Evolutionary conservation across 2,113 vertebrate species (phyloP).

Genomic region (Choloepus hoffmanni): DNA sequence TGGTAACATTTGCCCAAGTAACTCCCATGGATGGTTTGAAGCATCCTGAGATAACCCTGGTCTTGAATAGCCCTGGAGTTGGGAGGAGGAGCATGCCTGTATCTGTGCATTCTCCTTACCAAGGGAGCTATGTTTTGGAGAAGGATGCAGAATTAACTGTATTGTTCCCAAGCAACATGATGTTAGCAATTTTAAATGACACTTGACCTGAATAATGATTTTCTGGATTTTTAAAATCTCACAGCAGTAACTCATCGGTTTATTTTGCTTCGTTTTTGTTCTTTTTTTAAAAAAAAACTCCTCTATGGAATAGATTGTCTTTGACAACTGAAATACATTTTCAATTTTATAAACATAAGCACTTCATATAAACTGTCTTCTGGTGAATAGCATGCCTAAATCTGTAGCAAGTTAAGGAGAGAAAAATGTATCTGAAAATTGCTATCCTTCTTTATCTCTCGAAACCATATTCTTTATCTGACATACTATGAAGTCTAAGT

Average conservation of each 20-base stretch:
- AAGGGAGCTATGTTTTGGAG: conserved; percentile 42
- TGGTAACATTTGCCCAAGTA: conserved; percentile 70
- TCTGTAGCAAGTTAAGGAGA: conserved; percentile 38
- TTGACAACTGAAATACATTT: conserved; percentile 68
- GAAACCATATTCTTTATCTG: conserved; percentile 53
- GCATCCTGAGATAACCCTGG: conserved; percentile 60
- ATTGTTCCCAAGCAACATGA: conserved; percentile 1
- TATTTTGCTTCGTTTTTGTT: not conserved
- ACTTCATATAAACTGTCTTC: conserved; percentile 9
- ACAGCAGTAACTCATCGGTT: conserved; percentile 45
- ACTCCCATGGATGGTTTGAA: conserved; percentile 63
- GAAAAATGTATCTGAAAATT: conserved; percentile 54
- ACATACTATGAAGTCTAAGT: conserved; percentile 42
- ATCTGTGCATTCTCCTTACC: not conserved
- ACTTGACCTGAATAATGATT: conserved; percentile 65
- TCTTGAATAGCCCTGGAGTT: conserved; percentile 65
- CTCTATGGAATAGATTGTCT: not conserved
- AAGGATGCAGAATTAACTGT: conserved; percentile 36
- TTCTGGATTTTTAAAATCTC: conserved; percentile 20
- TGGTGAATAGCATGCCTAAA: not conserved
- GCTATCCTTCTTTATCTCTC: conserved; percentile 33
- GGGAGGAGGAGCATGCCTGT: conserved; percentile 5
- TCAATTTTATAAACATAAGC: conserved; percentile 41
- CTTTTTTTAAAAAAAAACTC: not conserved
- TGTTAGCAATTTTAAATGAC: conserved; percentile 59